Evolutionary conservation across 2,888 invertebrate genomes (phyloP).

Genomic region (Spodoptera exigua): DNA sequence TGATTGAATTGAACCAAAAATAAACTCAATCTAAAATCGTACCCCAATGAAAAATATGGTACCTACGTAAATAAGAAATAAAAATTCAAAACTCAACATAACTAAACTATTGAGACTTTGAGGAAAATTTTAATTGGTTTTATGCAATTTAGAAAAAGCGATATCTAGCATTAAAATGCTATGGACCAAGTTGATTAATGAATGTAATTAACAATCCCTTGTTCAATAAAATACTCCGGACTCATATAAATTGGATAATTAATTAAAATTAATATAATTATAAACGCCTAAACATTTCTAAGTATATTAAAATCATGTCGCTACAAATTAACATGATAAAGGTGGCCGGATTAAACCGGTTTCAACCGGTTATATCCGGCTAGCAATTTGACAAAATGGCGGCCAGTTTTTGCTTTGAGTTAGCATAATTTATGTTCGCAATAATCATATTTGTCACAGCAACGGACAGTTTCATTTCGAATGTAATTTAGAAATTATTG

Average conservation of each 20-base stretch:
- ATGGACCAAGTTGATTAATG: slow-evolving; percentile 9
- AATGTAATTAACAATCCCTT: neutral
- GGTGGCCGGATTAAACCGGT: slow-evolving; percentile 25
- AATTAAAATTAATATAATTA: too few species aligned
- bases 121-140: slow-evolving; percentile 2
- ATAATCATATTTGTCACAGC: slow-evolving; percentile 59
- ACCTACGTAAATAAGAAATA: slow-evolving; percentile 8
- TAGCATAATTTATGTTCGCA: slow-evolving; percentile 65
- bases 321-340: slow-evolving; percentile 33
- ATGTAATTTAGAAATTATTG: slow-evolving; percentile 40
- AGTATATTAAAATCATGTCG: slow-evolving; percentile 6
- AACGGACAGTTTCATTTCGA: slow-evolving; percentile 51
- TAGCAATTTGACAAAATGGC: slow-evolving; percentile 29
- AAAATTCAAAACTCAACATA: slow-evolving; percentile 29
- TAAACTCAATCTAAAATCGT: slow-evolving; percentile 5
- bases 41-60: slow-evolving; percentile 6
- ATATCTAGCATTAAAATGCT: neutral
- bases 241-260: too few species aligned
- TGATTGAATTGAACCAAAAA: neutral
- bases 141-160: slow-evolving; percentile 7
- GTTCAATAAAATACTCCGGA: slow-evolving; percentile 1
- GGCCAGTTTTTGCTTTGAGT: slow-evolving; percentile 43
- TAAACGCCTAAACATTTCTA: neutral
- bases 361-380: slow-evolving; percentile 25
- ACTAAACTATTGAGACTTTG: slow-evolving; percentile 18